A percentile compares a stretch with the other conserved stretches of the same genome.
phyloP scores from a whole-genome alignment of 2,888 invertebrate genomes.

The Leptopterna dolabrata region DNA sequence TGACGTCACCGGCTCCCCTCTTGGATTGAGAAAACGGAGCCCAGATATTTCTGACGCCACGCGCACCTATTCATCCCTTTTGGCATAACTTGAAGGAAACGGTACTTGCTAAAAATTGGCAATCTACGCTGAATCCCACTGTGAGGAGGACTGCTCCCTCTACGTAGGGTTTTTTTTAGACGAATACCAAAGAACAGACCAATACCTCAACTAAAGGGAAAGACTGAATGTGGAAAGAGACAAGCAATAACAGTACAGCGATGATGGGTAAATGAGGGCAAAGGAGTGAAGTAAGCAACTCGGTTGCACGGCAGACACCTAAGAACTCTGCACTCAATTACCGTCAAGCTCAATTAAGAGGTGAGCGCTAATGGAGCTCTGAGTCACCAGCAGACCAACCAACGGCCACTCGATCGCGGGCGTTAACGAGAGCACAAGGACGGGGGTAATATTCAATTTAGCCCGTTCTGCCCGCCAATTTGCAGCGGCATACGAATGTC shows the following conservation, averaged over 20 bases:
- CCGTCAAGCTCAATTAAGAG: constrained; percentile 10
- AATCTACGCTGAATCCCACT: too few species aligned
- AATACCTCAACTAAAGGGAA: too few species aligned
- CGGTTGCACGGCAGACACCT: background rate
- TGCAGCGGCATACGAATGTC: constrained; percentile 11
- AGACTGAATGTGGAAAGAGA: background rate
- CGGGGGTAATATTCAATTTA: constrained; percentile 34
- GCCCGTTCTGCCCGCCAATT: constrained; percentile 8
- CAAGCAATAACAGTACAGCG: background rate
- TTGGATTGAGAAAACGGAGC: too few species aligned
- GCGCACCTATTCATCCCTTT: too few species aligned
- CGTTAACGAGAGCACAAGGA: constrained; percentile 36
- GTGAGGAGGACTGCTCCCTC: too few species aligned
- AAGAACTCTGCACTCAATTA: background rate
- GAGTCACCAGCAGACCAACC: constrained; percentile 18
- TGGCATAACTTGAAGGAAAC: too few species aligned
- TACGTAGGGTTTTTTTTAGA: too few species aligned
- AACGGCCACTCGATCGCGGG: background rate
- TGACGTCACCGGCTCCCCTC: too few species aligned
- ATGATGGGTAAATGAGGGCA: background rate
- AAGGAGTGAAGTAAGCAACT: background rate
- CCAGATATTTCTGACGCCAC: too few species aligned
- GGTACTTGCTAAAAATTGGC: too few species aligned
- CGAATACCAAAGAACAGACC: too few species aligned
- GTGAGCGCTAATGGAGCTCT: constrained; percentile 20